These are phyloP conservation scores for Pyrocoelia pectoralis DNA, from an alignment of 2,888 invertebrate genomes.

Conservation along the genomic window DNA sequence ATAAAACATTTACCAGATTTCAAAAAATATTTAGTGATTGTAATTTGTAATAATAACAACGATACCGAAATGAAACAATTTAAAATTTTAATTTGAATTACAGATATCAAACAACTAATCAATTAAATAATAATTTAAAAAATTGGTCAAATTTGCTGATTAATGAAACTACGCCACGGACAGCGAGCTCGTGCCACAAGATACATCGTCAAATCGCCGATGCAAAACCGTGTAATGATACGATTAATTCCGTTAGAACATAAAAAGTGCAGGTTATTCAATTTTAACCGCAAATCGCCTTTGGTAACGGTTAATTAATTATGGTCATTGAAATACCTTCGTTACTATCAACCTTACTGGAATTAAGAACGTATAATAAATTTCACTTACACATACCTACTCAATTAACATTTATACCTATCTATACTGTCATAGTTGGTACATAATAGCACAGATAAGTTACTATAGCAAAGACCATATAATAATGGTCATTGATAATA, in stretches of 20 bases:
- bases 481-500: too few relatives aligned
- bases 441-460: too few relatives aligned
- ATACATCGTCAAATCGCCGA: neutral
- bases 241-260: neutral
- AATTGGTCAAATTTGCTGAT: neutral
- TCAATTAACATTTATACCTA: too few relatives aligned
- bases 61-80: too few relatives aligned
- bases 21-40: too few relatives aligned
- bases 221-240: neutral
- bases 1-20: too few relatives aligned
- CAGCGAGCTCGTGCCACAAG: neutral
- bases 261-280: neutral
- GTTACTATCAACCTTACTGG: neutral
- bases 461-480: too few relatives aligned
- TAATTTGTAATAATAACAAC: too few relatives aligned
- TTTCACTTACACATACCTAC: too few relatives aligned
- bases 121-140: neutral
- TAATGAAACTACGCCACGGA: neutral
- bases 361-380: neutral
- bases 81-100: too few relatives aligned
- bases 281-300: slow-evolving; percentile 2
- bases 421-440: too few relatives aligned
- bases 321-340: neutral
- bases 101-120: too few relatives aligned
- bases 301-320: slow-evolving; percentile 6